These are phyloP conservation scores for Antechinus stuartii DNA, from an alignment of 2,113 vertebrate species.

Conservation along the genomic window DNA sequence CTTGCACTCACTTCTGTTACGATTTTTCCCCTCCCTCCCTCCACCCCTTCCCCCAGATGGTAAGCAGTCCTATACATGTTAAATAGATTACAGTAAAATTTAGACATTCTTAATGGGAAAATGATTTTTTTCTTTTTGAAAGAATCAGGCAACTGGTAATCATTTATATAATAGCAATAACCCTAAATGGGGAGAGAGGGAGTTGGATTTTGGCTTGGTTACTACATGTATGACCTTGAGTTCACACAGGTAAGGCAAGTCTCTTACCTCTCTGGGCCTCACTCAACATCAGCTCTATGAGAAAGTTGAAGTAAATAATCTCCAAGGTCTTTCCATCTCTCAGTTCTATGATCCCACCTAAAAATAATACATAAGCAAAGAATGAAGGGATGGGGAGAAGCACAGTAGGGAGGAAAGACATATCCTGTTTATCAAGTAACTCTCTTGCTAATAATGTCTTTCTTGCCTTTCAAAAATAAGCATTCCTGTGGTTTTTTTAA, in stretches of 20 bases:
- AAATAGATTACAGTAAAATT: background rate
- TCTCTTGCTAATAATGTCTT: background rate
- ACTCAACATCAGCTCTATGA: background rate
- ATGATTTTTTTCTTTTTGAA: background rate
- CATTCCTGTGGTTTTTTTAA: no score
- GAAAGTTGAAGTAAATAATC: background rate
- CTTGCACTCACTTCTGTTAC: no score
- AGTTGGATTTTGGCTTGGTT: background rate
- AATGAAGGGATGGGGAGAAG: background rate
- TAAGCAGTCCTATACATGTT: no score
- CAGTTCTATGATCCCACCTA: background rate
- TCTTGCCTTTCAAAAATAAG: background rate
- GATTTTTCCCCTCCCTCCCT: no score
- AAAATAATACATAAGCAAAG: background rate
- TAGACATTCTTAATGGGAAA: background rate
- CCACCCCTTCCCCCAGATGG: no score
- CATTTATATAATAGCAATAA: background rate
- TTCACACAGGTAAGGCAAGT: background rate
- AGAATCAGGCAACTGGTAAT: background rate
- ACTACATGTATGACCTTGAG: background rate
- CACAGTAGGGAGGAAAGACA: background rate
- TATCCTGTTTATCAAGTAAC: background rate
- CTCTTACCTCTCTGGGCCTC: background rate
- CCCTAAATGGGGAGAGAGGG: background rate
- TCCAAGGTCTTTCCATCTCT: background rate